Percentiles rank a stretch among this genome's conserved stretches.
These are phyloP conservation scores for Oreotragus oreotragus DNA, from an alignment of 2,113 vertebrate genomes.

Conservation along the genomic window DNA sequence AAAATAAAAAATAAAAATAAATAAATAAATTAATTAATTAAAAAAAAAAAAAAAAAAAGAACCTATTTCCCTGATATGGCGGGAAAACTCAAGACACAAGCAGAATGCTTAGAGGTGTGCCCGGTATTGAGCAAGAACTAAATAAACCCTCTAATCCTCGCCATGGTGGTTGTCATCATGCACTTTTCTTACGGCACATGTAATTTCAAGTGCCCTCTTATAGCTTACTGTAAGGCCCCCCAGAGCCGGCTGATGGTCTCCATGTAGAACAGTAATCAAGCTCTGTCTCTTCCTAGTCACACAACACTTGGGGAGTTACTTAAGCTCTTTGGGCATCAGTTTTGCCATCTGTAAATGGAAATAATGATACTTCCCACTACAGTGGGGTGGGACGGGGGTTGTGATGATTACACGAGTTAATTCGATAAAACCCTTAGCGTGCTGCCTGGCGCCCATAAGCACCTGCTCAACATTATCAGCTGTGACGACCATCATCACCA, in stretches of 20 bases:
- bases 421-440: neutral
- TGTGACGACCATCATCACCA: neutral
- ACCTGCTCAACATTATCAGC: neutral
- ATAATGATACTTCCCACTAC: neutral
- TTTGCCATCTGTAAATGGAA: neutral
- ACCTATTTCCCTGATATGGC: neutral
- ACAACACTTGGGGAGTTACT: neutral
- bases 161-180: rapidly evolving
- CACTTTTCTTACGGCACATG: rapidly evolving
- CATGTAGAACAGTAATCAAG: neutral
- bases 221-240: neutral
- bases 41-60: too few species aligned
- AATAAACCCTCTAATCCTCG: too few species aligned
- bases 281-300: neutral
- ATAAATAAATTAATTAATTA: too few species aligned
- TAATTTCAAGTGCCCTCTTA: rapidly evolving
- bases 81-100: neutral
- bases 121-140: rapidly evolving
- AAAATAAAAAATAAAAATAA: too few species aligned
- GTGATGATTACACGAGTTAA: neutral
- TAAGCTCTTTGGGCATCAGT: neutral
- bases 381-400: neutral
- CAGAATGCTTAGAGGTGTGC: neutral
- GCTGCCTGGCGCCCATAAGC: neutral
- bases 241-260: neutral